Percentiles rank a stretch among this genome's conserved stretches.
phyloP scores from a whole-genome alignment of 2,113 vertebrate species.

The Macaca mulatta region DNA sequence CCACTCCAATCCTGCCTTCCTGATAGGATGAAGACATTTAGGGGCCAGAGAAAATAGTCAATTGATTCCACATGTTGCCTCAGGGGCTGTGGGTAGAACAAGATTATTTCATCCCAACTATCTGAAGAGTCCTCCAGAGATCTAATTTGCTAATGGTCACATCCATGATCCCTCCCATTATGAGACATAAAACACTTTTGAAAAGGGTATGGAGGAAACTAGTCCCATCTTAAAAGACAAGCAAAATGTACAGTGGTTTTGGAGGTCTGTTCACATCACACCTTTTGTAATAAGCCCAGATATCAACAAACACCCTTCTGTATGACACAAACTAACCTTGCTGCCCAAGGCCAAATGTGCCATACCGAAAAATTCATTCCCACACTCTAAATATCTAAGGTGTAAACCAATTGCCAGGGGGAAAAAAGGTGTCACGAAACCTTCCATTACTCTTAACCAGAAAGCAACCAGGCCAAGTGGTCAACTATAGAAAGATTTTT shows the following conservation, averaged over 20 bases:
- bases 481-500: not conserved
- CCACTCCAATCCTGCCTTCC: not conserved
- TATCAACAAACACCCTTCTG: not conserved
- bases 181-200: not conserved
- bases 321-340: not conserved
- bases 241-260: not conserved
- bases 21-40: not conserved
- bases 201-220: not conserved
- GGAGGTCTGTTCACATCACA: not conserved
- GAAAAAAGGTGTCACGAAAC: not conserved
- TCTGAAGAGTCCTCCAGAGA: not conserved
- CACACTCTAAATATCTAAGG: not conserved
- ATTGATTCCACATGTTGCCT: not conserved
- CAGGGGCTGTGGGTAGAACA: not conserved
- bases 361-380: not conserved
- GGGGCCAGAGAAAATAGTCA: not conserved
- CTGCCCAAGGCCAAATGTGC: not conserved
- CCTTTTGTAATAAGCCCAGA: not conserved
- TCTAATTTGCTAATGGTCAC: not conserved
- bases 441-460: not conserved
- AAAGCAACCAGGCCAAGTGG: conserved; percentile 34
- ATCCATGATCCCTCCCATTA: not conserved
- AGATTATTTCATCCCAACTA: not conserved
- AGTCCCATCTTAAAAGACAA: not conserved
- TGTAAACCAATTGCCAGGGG: not conserved